Percentiles rank a stretch among this genome's conserved stretches.
These are phyloP conservation scores for Polyergus mexicanus DNA, from an alignment of 1,140 invertebrate species.

Conservation along the genomic window DNA sequence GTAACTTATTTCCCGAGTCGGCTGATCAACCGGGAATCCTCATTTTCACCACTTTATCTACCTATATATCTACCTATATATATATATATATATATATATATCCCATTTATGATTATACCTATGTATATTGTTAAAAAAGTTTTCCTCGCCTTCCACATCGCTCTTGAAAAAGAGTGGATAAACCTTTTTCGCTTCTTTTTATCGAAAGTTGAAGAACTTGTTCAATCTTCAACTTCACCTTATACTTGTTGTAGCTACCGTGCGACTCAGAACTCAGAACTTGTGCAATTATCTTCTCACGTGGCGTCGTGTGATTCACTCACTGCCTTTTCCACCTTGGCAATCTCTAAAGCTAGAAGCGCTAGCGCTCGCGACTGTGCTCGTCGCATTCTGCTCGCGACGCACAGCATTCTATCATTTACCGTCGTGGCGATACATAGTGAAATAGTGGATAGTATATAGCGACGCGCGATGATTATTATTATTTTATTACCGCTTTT, in stretches of 20 bases:
- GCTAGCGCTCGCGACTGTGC: not conserved
- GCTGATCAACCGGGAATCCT: not conserved
- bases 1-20: not conserved
- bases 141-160: not conserved
- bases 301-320: not conserved
- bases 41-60: not conserved
- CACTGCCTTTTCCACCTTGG: constrained; percentile 21
- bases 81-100: too few relatives aligned
- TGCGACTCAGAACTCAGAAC: not conserved
- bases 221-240: not conserved
- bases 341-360: constrained; percentile 8
- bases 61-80: too few relatives aligned
- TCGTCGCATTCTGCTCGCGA: not conserved
- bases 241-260: not conserved
- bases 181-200: not conserved
- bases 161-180: too few relatives aligned
- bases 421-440: constrained; percentile 15
- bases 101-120: too few relatives aligned
- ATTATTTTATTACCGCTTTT: constrained; percentile 42
- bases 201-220: not conserved
- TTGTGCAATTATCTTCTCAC: constrained; percentile 20
- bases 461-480: not conserved
- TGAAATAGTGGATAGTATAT: constrained; percentile 26
- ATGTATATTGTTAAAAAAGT: not conserved
- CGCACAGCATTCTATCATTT: constrained; percentile 23